phyloP scores from a whole-genome alignment of 2,888 invertebrate genomes.

The Acrobasis repandana region DNA sequence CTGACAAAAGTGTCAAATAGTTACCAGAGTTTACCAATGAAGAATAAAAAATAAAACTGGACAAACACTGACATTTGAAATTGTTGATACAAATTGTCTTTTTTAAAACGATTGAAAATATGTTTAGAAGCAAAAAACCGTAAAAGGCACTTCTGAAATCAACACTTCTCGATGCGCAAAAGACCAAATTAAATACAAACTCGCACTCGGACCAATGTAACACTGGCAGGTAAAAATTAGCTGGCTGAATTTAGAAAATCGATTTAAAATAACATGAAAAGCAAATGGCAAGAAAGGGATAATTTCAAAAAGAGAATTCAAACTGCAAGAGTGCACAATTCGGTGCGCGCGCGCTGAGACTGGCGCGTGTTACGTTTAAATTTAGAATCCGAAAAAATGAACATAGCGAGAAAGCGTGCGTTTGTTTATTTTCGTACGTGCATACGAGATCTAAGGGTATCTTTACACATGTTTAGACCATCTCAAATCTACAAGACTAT shows the following conservation, averaged over 20 bases:
- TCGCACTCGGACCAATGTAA: not conserved
- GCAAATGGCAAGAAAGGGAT: constrained; percentile 22
- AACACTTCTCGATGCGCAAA: not conserved
- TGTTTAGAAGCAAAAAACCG: not conserved
- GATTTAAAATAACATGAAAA: constrained; percentile 21
- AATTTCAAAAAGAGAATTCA: constrained; percentile 34
- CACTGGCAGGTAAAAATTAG: not conserved
- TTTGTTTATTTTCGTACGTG: constrained; percentile 61
- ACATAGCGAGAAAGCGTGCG: constrained; percentile 75
- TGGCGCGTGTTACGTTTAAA: constrained; percentile 77
- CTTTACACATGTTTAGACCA: not conserved
- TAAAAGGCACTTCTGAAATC: not conserved
- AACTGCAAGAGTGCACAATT: constrained; percentile 59
- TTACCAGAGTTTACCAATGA: constrained; percentile 10
- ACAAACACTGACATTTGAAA: not conserved
- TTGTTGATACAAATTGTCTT: not conserved
- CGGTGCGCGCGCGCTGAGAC: constrained; percentile 65
- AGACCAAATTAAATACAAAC: not conserved
- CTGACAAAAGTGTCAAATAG: constrained; percentile 9
- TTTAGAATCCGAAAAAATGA: constrained; percentile 73
- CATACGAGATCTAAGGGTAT: constrained; percentile 35
- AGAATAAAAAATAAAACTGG: not conserved
- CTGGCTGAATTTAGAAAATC: constrained; percentile 11
- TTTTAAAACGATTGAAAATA: not conserved
- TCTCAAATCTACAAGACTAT: not conserved